Base-by-base conservation (phyloP, 2,797 vertebrate species). In the Scolopax rusticola region DNA sequence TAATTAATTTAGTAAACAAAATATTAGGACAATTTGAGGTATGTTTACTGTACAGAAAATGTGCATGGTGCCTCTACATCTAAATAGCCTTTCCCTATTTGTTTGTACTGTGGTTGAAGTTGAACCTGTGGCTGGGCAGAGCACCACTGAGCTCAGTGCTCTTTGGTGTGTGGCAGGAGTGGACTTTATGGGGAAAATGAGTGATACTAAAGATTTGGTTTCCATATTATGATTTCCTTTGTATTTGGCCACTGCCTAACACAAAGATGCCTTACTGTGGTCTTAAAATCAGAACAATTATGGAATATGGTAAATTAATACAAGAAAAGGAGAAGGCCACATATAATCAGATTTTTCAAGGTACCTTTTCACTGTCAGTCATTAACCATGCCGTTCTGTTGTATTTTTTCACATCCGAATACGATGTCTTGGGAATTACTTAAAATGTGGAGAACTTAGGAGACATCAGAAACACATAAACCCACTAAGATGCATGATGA, bases 201-300 rank as follows among this genome's bases (percentile, higher is more conserved):
- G 14, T 8, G 40, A 59, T 28, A 27, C 56, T 4, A 32, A 38
- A 75, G 32, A 65, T 67, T 89, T 73, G 2, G 1, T 14, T 83
- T 68, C 38, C 12, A 3, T 57, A 18, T 57, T 84, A 27, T 51
- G 40, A 11, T 9, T 88, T 68, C 61, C 36, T 84, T 65, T 75
- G 50, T 32, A 4, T 47, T 65, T 73, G 59, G 33, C 63, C 24
- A 24, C 30, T 36, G 25, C 28, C 5, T 74, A 30, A 59, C 10
- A 27, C 36, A 82, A 54, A 54, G 9, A 2, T 3, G 57, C 10
- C 59, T 84, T 47, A 20, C 8, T 11, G 8, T 17, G 79, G 15
- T 47, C 70, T 80, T 90, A 79, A 84, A 90, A 45, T 50, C 25
- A 61, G 67, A 90, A 33, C 12, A 57, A 19, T 59, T 74, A 23